Evolutionary conservation across 2,797 vertebrate species (phyloP), one percentile per base, ranked within the genome.

Genomic region (Sebastes kiyomatsui): DNA sequence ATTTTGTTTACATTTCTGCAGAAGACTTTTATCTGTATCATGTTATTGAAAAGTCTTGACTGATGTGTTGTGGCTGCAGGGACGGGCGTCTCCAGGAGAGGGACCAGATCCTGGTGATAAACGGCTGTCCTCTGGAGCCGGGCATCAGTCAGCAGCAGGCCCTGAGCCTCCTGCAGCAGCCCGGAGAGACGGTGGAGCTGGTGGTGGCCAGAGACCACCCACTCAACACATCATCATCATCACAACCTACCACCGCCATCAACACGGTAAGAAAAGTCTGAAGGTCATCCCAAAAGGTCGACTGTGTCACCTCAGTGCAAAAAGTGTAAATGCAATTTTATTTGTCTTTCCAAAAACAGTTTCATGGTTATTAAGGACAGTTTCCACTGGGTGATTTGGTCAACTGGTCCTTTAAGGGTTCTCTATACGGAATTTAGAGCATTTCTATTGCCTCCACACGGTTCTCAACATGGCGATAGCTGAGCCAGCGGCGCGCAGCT

Each of bases 71-170:
- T n/a, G 14, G 30, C 80, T 86, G 69, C 91, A 99, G 98, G 93
- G 97, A 98, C 89, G 97, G 97, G 30, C 93, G 96, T 64, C 93
- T 99, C 35, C 97, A 94, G 88, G 97, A 98, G 91, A 96, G 96
- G 75, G 98, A 99, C 93, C 98, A 99, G 88, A 97, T 99, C 92
- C 90, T 99, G 95, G 97, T 97, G 80, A 97, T 99, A 75, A 98
- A 97, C 75, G 95, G 95, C 66, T 96, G 90, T 6, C 96, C 97
- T 60, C 90, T 99, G 94, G 97, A 98, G 92, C 90, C 95, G 81
- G 97, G 92, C 42, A 86, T 98, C 90, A 97, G 97, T 75, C 97
- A 98, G 90, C 97, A 97, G 92, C 95, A 97, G 90, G 98, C 98
- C 1, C 96, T 99, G 35, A 85, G 94, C 7, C 93, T 99, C 65